These are phyloP conservation scores for Empis stercorea DNA, from an alignment of 2,888 invertebrate genomes.

Conservation along the genomic window DNA sequence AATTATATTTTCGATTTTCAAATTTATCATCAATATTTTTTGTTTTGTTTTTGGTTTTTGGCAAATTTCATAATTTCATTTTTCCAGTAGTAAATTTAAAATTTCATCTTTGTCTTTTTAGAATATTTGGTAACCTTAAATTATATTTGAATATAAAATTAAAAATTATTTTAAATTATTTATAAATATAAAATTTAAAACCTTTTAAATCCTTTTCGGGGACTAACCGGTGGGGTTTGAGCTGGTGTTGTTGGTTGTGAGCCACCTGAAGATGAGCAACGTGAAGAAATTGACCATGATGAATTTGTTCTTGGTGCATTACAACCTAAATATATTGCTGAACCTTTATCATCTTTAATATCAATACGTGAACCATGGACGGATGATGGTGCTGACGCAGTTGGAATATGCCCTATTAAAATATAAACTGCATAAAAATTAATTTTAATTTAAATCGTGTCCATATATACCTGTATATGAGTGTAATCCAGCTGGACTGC, in stretches of 20 bases:
- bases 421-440: neutral
- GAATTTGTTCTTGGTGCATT: slow-evolving; percentile 28
- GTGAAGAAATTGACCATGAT: slow-evolving; percentile 37
- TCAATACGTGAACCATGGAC: slow-evolving; percentile 60
- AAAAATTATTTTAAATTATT: neutral
- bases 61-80: too few species aligned
- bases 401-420: neutral
- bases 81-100: too few species aligned
- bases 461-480: slow-evolving; percentile 49
- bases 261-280: slow-evolving; percentile 45
- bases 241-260: slow-evolving; percentile 65
- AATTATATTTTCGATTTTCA: too few species aligned
- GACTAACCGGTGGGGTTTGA: slow-evolving; percentile 62
- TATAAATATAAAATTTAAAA: slow-evolving; percentile 8
- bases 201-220: slow-evolving; percentile 49
- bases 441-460: neutral
- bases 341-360: slow-evolving; percentile 46
- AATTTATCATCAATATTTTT: too few species aligned
- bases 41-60: too few species aligned
- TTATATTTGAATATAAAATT: neutral
- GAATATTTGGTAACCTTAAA: neutral
- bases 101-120: neutral
- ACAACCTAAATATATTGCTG: slow-evolving; percentile 47
- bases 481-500: slow-evolving; percentile 66
- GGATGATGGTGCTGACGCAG: slow-evolving; percentile 59